Conservation (phyloP, 2,113 vertebrate genomes). For the Spea bombifrons region DNA sequence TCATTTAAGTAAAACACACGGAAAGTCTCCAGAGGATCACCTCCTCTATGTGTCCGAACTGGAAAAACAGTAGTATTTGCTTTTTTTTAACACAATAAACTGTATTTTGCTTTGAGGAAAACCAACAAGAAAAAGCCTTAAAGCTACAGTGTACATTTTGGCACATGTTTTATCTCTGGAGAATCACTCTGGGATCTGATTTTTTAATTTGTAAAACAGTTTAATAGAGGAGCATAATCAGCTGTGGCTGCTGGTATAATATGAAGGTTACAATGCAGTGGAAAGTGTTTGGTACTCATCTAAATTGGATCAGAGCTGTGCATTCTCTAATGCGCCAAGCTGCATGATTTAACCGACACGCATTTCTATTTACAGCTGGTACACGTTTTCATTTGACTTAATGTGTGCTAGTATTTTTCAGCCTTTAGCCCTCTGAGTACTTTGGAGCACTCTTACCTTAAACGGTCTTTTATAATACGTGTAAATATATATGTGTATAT, state of each 20-base stretch:
- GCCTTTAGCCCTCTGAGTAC: slow-evolving; percentile 98
- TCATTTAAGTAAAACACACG: slow-evolving; percentile 98
- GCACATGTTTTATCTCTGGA: slow-evolving; percentile 86
- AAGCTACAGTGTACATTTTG: slow-evolving; percentile 88
- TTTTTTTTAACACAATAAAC: slow-evolving; percentile 58
- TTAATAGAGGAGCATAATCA: slow-evolving; percentile 80
- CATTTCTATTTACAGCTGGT: slow-evolving; percentile 87
- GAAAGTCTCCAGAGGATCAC: slow-evolving; percentile 97
- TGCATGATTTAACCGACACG: slow-evolving; percentile 96
- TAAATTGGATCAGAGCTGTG: slow-evolving; percentile 88
- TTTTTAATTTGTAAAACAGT: slow-evolving; percentile 75
- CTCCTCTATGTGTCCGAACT: slow-evolving; percentile 93
- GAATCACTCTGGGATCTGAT: slow-evolving; percentile 71
- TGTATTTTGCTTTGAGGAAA: slow-evolving; percentile 71
- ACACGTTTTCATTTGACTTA: slow-evolving; percentile 77
- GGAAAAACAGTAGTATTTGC: slow-evolving; percentile 92
- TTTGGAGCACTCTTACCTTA: slow-evolving; percentile 74
- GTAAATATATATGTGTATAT: no score
- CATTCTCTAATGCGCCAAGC: slow-evolving; percentile 84
- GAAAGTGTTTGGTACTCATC: slow-evolving; percentile 93
- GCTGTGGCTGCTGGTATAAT: slow-evolving; percentile 84
- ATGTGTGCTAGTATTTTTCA: slow-evolving; percentile 80
- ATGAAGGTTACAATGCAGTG: slow-evolving; percentile 90
- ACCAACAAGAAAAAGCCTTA: slow-evolving; percentile 85
- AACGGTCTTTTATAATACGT: no score